phyloP scores from a whole-genome alignment of 2,888 invertebrate species.

The Protophormia terraenovae region DNA sequence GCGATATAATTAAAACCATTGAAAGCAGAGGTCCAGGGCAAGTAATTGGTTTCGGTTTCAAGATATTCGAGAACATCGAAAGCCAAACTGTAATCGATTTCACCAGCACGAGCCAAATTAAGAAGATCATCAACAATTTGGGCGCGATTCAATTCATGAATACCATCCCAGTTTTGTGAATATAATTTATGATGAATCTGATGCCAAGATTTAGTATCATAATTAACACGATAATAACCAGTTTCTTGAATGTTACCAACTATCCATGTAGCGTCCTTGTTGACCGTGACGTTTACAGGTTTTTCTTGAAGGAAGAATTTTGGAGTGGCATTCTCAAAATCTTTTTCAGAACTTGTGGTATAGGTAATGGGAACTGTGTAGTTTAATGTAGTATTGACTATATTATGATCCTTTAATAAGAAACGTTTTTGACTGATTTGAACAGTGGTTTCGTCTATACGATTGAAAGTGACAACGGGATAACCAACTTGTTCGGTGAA shows the following conservation, averaged over 20 bases:
- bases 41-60: conserved; percentile 85
- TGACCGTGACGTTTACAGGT: not conserved
- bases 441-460: conserved; percentile 73
- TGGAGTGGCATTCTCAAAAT: conserved; percentile 73
- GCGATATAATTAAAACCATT: conserved; percentile 80
- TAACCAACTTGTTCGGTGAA: conserved; percentile 85
- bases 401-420: conserved; percentile 73
- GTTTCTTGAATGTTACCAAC: conserved; percentile 78
- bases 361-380: conserved; percentile 79
- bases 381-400: conserved; percentile 65
- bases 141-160: conserved; percentile 87
- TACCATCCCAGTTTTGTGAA: conserved; percentile 75
- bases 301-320: conserved; percentile 72
- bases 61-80: conserved; percentile 87
- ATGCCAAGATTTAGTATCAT: conserved; percentile 86
- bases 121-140: conserved; percentile 91
- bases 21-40: conserved; percentile 89
- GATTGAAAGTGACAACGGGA: conserved; percentile 74
- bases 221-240: conserved; percentile 86
- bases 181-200: conserved; percentile 71
- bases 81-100: conserved; percentile 84
- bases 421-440: conserved; percentile 77
- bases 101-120: conserved; percentile 87
- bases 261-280: conserved; percentile 72
- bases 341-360: conserved; percentile 71